These are phyloP conservation scores for Ostrea edulis DNA, from an alignment of 1,140 invertebrate genomes.

Conservation along the genomic window DNA sequence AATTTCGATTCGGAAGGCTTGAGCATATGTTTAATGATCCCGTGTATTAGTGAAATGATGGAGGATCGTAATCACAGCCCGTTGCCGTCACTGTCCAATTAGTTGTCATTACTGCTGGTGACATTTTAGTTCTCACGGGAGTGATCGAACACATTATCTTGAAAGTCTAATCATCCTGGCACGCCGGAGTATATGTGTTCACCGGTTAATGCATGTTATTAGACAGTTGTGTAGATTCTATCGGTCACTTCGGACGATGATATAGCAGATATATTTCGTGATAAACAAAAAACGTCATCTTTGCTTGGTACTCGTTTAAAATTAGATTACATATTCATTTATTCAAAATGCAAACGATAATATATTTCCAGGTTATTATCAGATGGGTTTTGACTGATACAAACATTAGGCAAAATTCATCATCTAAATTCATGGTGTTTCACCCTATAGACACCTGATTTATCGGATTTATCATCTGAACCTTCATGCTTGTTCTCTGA, in stretches of 20 bases:
- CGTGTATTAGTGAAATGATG: background rate
- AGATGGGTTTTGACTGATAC: no score
- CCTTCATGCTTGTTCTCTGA: no score
- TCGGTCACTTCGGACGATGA: background rate
- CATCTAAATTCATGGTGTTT: no score
- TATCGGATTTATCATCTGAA: no score
- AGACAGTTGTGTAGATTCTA: background rate
- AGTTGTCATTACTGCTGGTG: background rate
- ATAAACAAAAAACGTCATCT: background rate
- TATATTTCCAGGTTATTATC: background rate
- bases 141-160: background rate
- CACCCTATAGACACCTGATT: no score
- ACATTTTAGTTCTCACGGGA: background rate
- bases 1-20: background rate
- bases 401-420: no score
- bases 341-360: background rate
- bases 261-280: background rate
- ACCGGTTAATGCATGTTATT: conserved; percentile 1
- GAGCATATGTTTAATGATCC: background rate
- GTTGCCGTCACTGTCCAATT: background rate
- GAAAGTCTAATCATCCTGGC: background rate
- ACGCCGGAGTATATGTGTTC: background rate
- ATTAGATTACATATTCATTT: background rate
- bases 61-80: background rate
- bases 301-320: background rate